phyloP scores from a whole-genome alignment of 2,797 vertebrate genomes.

The Rhinophrynus dorsalis region DNA sequence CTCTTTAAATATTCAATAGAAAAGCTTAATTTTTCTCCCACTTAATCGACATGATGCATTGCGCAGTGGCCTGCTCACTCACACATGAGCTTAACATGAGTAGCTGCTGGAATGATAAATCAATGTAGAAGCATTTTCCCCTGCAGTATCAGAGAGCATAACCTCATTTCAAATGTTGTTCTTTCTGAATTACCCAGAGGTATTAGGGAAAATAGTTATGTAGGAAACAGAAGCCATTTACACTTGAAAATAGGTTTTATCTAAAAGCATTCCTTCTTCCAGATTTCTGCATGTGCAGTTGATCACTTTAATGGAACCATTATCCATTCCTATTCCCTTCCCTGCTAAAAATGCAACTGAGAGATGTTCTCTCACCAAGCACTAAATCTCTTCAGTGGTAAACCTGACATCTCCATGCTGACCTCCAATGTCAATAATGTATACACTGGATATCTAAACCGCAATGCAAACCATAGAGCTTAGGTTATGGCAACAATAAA shows the following conservation, averaged over 20 bases:
- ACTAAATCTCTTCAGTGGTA: conserved; percentile 54
- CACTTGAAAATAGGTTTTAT: conserved; percentile 53
- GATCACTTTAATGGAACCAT: conserved; percentile 63
- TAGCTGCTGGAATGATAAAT: conserved; percentile 36
- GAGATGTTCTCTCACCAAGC: conserved; percentile 50
- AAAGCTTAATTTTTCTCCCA: conserved; percentile 2
- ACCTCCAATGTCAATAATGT: conserved; percentile 50
- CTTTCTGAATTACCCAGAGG: conserved; percentile 48
- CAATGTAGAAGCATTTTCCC: conserved; percentile 36
- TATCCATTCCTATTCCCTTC: conserved; percentile 53
- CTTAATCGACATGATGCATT: not conserved
- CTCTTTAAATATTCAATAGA: too few relatives aligned
- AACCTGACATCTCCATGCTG: conserved; percentile 51
- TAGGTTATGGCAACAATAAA: too few relatives aligned
- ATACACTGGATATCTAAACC: conserved; percentile 49
- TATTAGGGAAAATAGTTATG: conserved; percentile 34
- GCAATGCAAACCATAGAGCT: too few relatives aligned
- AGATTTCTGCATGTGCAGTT: conserved; percentile 52
- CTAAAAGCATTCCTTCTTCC: conserved; percentile 52
- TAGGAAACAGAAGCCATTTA: conserved; percentile 48
- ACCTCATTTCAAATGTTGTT: conserved; percentile 30
- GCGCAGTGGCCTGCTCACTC: conserved; percentile 8
- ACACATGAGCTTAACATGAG: conserved; percentile 16
- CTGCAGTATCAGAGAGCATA: conserved; percentile 33
- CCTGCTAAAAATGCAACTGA: conserved; percentile 55